phyloP scores from a whole-genome alignment of 2,113 vertebrate genomes.

The Dasyprocta punctata region DNA sequence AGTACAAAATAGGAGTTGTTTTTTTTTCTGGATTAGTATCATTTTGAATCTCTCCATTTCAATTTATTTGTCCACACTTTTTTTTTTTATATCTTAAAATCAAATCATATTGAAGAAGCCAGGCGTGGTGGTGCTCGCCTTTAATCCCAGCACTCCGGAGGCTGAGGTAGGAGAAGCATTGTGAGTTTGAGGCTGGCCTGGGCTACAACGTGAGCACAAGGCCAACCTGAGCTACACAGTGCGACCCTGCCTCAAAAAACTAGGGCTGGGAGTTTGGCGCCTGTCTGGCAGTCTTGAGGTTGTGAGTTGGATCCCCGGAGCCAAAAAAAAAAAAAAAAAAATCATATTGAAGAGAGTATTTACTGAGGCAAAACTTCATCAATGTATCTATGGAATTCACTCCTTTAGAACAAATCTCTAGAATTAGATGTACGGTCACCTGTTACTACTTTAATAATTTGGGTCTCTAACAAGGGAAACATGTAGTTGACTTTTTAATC shows the following conservation, averaged over 20 bases:
- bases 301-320: too few species aligned
- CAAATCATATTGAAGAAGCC: constrained; percentile 35
- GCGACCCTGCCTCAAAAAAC: too few species aligned
- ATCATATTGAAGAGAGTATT: constrained; percentile 14
- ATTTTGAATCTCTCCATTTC: constrained; percentile 58
- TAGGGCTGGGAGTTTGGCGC: too few species aligned
- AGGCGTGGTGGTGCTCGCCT: too few species aligned
- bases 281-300: too few species aligned
- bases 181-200: too few species aligned
- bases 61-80: constrained; percentile 35
- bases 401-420: neutral
- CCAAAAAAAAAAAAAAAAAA: too few species aligned
- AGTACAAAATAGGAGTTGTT: constrained; percentile 44
- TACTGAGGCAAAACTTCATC: constrained; percentile 15
- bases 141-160: too few species aligned
- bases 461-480: constrained; percentile 46
- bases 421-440: constrained; percentile 1
- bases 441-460: constrained; percentile 50
- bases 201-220: too few species aligned
- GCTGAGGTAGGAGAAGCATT: too few species aligned
- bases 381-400: neutral
- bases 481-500: constrained; percentile 1
- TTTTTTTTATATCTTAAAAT: constrained; percentile 58
- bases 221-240: too few species aligned
- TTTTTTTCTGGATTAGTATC: constrained; percentile 42